Percentiles rank a stretch among this genome's conserved stretches.
phyloP scores from a whole-genome alignment of 2,113 vertebrate species.

The Trichomycterus rosablanca region DNA sequence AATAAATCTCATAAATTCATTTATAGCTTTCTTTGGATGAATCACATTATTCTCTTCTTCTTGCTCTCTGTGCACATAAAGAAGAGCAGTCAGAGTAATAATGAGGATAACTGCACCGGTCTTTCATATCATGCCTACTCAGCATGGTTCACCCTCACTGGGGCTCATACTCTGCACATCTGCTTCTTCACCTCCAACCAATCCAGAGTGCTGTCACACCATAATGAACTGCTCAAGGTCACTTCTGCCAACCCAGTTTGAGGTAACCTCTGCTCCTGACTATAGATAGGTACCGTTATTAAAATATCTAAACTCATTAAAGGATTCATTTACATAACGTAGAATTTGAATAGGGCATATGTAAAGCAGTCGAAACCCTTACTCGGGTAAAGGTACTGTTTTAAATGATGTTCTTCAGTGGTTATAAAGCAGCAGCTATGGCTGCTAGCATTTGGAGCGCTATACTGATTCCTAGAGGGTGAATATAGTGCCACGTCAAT shows the following conservation, averaged over 20 bases:
- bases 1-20: no score
- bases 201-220: conserved; percentile 23
- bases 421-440: no score
- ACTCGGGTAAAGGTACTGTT: no score
- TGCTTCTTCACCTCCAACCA: conserved; percentile 12
- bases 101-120: conserved; percentile 25
- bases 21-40: no score
- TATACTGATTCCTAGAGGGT: no score
- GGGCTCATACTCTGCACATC: conserved; percentile 11
- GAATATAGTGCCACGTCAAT: no score
- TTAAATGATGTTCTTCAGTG: no score
- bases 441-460: no score
- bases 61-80: not conserved
- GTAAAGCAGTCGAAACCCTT: no score
- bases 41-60: not conserved
- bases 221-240: conserved; percentile 29
- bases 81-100: conserved; percentile 22
- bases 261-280: not conserved
- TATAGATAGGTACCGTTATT: not conserved
- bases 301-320: not conserved
- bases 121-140: conserved; percentile 39
- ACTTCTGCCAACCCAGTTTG: conserved; percentile 18
- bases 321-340: no score
- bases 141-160: conserved; percentile 34
- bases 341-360: no score